phyloP scores from a whole-genome alignment of 2,888 invertebrate species.

The Notodonta dromedarius region DNA sequence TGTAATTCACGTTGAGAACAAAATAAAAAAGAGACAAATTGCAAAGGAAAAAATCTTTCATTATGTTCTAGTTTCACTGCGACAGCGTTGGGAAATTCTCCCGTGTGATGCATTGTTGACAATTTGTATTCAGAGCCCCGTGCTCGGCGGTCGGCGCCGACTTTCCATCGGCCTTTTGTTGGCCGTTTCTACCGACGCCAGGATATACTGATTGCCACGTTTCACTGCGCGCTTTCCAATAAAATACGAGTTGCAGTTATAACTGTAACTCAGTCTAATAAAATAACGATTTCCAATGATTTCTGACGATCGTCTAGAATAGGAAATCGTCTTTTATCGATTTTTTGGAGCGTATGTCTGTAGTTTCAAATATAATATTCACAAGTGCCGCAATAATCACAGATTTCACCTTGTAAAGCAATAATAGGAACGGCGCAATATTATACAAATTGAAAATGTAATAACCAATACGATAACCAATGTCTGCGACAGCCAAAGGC shows the following conservation, averaged over 20 bases:
- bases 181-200: slow-evolving; percentile 46
- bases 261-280: background rate
- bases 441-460: slow-evolving; percentile 9
- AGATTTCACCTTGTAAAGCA: slow-evolving; percentile 17
- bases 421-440: slow-evolving; percentile 14
- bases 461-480: background rate
- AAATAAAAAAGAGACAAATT: slow-evolving; percentile 2
- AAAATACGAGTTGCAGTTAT: slow-evolving; percentile 15
- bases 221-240: slow-evolving; percentile 49
- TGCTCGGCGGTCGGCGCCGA: slow-evolving; percentile 51
- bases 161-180: slow-evolving; percentile 77
- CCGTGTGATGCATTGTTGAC: slow-evolving; percentile 70
- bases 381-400: background rate
- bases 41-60: slow-evolving; percentile 3
- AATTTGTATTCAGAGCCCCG: slow-evolving; percentile 74
- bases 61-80: slow-evolving; percentile 57
- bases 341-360: background rate
- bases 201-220: slow-evolving; percentile 54
- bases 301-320: too few relatives aligned
- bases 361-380: background rate
- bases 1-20: slow-evolving; percentile 26
- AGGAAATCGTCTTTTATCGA: background rate
- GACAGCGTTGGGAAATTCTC: slow-evolving; percentile 72
- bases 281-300: background rate
- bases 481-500: slow-evolving; percentile 3